Conservation (phyloP, 1,140 invertebrate genomes). For the Gyrodactylus bullatarudis region DNA sequence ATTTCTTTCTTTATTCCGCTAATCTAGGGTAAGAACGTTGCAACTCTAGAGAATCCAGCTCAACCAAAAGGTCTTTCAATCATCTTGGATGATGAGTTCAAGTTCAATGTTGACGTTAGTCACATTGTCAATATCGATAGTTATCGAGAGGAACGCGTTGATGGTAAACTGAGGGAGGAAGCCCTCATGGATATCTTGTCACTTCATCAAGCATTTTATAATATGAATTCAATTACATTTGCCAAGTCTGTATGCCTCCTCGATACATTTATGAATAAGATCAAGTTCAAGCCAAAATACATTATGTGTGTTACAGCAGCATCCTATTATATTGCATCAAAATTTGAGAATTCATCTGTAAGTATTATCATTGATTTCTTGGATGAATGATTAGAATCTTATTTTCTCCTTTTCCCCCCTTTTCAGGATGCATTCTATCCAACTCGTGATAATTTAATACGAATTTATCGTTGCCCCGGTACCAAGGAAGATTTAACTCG, state of each 20-base stretch:
- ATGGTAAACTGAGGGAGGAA: neutral
- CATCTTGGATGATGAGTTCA: neutral
- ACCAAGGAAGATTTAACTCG: neutral
- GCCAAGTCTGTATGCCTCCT: neutral
- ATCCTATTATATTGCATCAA: neutral
- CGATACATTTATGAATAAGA: neutral
- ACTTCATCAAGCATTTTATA: neutral
- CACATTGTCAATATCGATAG: neutral
- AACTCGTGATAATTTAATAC: neutral
- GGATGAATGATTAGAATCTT: neutral
- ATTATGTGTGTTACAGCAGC: neutral
- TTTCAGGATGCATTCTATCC: neutral
- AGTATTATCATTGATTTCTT: neutral
- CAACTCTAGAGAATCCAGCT: too few relatives aligned
- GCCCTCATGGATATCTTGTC: neutral
- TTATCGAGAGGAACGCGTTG: neutral
- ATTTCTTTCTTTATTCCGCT: too few relatives aligned
- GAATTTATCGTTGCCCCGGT: neutral
- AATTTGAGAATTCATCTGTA: neutral
- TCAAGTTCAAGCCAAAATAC: neutral
- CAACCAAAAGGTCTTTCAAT: neutral
- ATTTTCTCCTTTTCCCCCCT: neutral
- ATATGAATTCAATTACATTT: neutral
- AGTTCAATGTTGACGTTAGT: neutral
- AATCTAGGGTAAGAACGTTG: too few relatives aligned